Conservation (phyloP, 1,140 invertebrate species). For the Sinella curviseta region DNA sequence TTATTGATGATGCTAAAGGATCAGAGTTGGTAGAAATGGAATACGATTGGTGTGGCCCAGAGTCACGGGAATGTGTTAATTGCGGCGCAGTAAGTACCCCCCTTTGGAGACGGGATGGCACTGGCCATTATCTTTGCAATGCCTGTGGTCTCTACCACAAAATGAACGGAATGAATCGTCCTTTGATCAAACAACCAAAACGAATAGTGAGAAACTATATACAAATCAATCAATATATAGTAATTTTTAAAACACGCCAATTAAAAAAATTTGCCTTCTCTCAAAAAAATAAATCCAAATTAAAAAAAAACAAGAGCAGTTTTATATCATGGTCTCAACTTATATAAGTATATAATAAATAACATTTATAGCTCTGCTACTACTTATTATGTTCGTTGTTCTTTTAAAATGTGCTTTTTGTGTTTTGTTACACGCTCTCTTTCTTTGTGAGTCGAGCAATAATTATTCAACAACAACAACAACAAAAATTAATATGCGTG, state of each 20-base stretch:
- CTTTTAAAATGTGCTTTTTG: conserved; percentile 1
- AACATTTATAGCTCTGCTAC: too few relatives aligned
- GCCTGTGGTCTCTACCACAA: conserved; percentile 90
- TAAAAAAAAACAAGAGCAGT: neutral
- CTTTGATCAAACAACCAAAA: conserved; percentile 84
- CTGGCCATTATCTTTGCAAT: conserved; percentile 97
- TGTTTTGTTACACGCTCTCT: conserved; percentile 18
- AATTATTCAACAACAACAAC: too few relatives aligned
- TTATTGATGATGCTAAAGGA: conserved; percentile 27
- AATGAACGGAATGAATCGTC: conserved; percentile 91
- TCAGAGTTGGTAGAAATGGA: conserved; percentile 35
- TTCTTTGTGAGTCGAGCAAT: neutral
- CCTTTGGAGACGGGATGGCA: conserved; percentile 91
- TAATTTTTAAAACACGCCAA: too few relatives aligned
- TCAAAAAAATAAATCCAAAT: too few relatives aligned
- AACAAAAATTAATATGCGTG: too few relatives aligned
- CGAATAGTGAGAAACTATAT: conserved; percentile 71
- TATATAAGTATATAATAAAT: too few relatives aligned
- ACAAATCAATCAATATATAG: too few relatives aligned
- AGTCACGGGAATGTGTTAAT: conserved; percentile 93
- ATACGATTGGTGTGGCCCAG: conserved; percentile 56
- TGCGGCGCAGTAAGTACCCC: conserved; percentile 83
- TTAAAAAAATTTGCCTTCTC: too few relatives aligned
- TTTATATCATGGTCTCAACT: neutral
- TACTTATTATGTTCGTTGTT: neutral